Base-by-base conservation (phyloP, 2,113 vertebrate genomes). In the Alexandromys fortis region DNA sequence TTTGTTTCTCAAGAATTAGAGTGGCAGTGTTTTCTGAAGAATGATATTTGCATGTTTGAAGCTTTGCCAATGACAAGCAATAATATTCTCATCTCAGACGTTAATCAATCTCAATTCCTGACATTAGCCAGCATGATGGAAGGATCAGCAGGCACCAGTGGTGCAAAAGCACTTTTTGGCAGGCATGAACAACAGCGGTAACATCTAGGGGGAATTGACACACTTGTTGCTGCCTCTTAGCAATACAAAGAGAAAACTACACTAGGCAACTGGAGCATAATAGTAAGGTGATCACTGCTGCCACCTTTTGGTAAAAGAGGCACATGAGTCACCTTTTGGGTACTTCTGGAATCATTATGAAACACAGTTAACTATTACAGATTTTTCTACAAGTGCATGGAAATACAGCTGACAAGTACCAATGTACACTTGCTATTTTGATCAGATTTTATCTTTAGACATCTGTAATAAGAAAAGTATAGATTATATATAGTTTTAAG, bases 1-100 rank as follows among this genome's bases (percentile, higher is more conserved):
- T 94, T 91, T 97, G 33, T 42, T 92, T 33, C 16, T 85, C 88
- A 95, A 86, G 65, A 94, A 90, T 93, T 91, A 45, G 26, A 78
- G 33, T 52, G 13, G 79, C 42, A 58, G 33, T 96, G 13, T 33
- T 67, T 97, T 94, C 88, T 9, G 0, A 90, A 90, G 65, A 52
- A 88, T 92, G 17, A 38, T 88, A 87, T 52, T 86, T 67, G 28
- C 65, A 52, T 77, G 7, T 86, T 85, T 52, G 45, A 87, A 90
- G 86, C 77, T 92, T 94, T 92, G 58, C 49, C 90, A 95, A 12
- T 68, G 49, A 91, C 28, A 91, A 67, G 52, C 76, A 77, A 61
- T 94, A 42, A 67, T 88, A 88, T 70, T 92, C 49, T 94, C n/a
- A n/a, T 88, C 65, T 94, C 75, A 78, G 55, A 83, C 26, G 55